These are phyloP conservation scores for Pandemis corylana DNA, from an alignment of 2,888 invertebrate genomes.

Conservation along the genomic window DNA sequence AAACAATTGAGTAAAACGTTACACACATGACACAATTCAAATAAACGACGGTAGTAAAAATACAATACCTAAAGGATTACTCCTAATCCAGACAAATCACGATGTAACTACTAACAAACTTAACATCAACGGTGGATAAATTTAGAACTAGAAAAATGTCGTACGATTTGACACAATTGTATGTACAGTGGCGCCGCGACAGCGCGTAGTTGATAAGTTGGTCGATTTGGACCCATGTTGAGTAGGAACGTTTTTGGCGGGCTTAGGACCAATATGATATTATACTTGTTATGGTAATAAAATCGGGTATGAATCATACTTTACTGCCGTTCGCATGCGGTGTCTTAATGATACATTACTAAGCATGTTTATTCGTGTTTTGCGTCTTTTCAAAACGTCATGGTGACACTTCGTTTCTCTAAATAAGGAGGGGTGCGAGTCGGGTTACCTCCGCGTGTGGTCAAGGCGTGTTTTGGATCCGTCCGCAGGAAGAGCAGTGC, in stretches of 20 bases:
- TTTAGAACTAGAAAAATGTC: conserved; percentile 4
- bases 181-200: conserved; percentile 3
- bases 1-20: background rate
- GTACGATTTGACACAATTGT: background rate
- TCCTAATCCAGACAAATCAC: conserved; percentile 20
- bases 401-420: background rate
- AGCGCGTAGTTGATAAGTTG: background rate
- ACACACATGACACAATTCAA: background rate
- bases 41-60: conserved; percentile 19
- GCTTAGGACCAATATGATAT: conserved; percentile 7
- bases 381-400: background rate
- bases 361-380: background rate
- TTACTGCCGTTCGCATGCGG: background rate
- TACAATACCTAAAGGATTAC: conserved; percentile 18
- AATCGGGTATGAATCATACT: conserved; percentile 5
- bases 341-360: background rate
- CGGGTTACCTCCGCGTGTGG: too few species aligned
- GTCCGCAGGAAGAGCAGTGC: too few species aligned
- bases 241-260: background rate
- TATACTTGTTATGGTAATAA: conserved; percentile 23
- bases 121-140: background rate
- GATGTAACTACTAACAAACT: conserved; percentile 3
- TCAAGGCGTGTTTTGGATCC: too few species aligned
- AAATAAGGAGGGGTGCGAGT: too few species aligned
- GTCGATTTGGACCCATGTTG: conserved; percentile 10